Evolutionary conservation across 2,113 vertebrate genomes (phyloP).

Genomic region (Rhynchomys soricoides): DNA sequence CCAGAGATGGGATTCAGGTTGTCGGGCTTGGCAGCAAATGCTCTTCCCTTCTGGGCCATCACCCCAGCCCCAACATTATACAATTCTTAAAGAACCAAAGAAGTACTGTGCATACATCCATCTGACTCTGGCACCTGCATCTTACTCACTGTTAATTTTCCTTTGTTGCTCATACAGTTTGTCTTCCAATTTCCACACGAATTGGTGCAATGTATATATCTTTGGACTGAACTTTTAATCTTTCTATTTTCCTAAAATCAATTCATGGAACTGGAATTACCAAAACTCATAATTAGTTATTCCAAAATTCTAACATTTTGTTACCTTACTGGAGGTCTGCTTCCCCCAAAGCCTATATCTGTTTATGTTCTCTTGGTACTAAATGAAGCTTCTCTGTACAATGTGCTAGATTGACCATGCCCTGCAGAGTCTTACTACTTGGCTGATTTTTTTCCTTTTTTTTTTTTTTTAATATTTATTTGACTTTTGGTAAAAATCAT

Average conservation of each 20-base stretch:
- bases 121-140: neutral
- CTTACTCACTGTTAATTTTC: neutral
- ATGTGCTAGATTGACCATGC: rapidly evolving
- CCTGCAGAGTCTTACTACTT: neutral
- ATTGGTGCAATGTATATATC: neutral
- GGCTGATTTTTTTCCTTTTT: no score
- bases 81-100: neutral
- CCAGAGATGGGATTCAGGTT: neutral
- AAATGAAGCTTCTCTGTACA: rapidly evolving
- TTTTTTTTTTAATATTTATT: neutral
- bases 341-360: neutral
- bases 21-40: neutral
- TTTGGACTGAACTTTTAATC: neutral
- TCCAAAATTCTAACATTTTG: neutral
- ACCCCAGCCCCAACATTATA: neutral
- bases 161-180: neutral
- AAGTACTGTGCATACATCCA: neutral
- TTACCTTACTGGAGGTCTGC: neutral
- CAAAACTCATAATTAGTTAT: neutral
- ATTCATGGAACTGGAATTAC: neutral
- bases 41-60: neutral
- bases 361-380: rapidly evolving
- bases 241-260: neutral
- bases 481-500: neutral
- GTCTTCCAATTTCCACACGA: neutral